A percentile compares a stretch with the other conserved stretches of the same genome.
Conservation (phyloP, 2,113 vertebrate genomes). For the Formicarius rufipectus region DNA sequence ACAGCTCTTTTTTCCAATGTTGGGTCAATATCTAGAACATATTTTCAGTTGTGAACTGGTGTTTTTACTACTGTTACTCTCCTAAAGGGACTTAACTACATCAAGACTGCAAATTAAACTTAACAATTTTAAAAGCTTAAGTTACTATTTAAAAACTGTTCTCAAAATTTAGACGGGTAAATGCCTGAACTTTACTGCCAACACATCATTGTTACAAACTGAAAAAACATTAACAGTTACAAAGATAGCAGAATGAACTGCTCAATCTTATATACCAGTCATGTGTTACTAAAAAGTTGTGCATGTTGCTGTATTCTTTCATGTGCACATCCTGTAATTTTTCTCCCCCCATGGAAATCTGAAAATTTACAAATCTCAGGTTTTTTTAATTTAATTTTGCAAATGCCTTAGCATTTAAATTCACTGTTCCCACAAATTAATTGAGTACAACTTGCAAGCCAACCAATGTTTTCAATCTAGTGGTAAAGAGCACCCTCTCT, state of each 20-base stretch:
- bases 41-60: neutral
- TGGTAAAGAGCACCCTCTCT: slow-evolving; percentile 26
- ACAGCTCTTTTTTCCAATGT: neutral
- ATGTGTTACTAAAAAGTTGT: neutral
- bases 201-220: neutral
- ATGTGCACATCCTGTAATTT: neutral
- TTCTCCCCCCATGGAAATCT: neutral
- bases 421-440: neutral
- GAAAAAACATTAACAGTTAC: neutral
- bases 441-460: neutral
- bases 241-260: neutral
- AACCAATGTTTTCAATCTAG: neutral
- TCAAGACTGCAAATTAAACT: neutral
- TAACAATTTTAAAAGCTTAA: neutral
- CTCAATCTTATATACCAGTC: neutral
- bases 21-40: neutral
- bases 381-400: neutral
- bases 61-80: neutral
- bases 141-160: neutral
- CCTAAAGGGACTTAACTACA: neutral
- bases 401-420: neutral
- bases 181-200: neutral
- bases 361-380: neutral
- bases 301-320: neutral
- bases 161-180: neutral